Evolutionary conservation across 2,113 vertebrate species (phyloP), one percentile per base, ranked within the genome.

Genomic region (Pachypanchax playfairii): DNA sequence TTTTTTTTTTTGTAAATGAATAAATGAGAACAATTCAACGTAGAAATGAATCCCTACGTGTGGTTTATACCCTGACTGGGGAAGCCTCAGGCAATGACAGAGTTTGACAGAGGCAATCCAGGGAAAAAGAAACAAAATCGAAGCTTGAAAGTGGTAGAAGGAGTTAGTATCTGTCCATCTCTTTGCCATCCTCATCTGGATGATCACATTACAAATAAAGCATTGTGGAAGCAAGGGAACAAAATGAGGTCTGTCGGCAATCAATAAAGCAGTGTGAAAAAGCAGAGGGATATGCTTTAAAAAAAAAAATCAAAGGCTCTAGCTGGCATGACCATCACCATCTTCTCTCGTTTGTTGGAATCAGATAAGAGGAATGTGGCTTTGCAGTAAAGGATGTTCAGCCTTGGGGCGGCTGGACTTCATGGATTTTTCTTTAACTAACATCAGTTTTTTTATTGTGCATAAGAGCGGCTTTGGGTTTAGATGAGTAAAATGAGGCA

Each of bases 221-320:
- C 58, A 41, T 83, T 76, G 70, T 69, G 38, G 11, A 60, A 80
- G 52, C 63, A 13, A 56, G 54, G 70, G 65, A 83, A 83, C 75
- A 84, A 80, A 84, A 82, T 74, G 63, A 84, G 65, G 53, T 79
- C 61, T 74, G 75, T 73, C 17, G 41, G 61, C 50, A 57, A 86
- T 91, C 86, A 89, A 85, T 91, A 85, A 86, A 79, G 66, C 80
- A 39, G 71, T 82, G 68, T 84, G 53, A 82, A 66, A 82, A 63
- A 49, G n/a, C n/a, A 71, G 50, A 60, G 66, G 64, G 78, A 84
- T 80, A 67, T 70, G 66, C 62, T 78, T 79, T 57, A 73, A 80
- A 79, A 79, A 12, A 82, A 77, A 73, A 82, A 84, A 82, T 80
- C 79, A 82, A 89, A 90, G 75, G 58, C 68, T 62, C 53, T 54